Base-by-base conservation (phyloP, 2,888 invertebrate genomes). In the Drosophila nr. perissopoda region DNA sequence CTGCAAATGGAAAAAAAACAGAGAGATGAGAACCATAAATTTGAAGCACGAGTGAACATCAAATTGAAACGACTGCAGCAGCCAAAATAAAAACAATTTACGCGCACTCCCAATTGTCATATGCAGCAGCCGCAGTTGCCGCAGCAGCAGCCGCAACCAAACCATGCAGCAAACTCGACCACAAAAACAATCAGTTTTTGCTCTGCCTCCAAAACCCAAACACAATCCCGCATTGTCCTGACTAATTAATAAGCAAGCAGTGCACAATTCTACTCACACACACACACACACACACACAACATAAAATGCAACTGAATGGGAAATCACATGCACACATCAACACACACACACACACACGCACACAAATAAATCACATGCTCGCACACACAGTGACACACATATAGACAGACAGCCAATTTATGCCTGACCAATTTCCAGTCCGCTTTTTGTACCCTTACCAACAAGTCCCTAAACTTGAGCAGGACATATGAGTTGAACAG, bases 1-100 rank as follows among this genome's bases (percentile, higher is more conserved):
- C 99, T 99, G 96, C 2, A 97, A 97, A 94, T 94, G 94, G 6
- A 18, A 27, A 21, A 10, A 92, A 34, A 10, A 13, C 13, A 21
- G 6, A 10, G 8, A 8, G 2, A 4, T 11, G 21, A 48, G 57
- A 42, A 51, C 33, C 16, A 46, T 61, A 58, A 29, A 63, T 77
- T 71, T 4, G 38, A 60, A 46, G 62, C 25, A 61, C 34, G 53
- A 52, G 33, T 74, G 60, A 76, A 68, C 52, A 40, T 25, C 62
- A 71, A 70, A 71, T 51, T 71, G 49, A 54, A 60, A 31, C 10
- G 36, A 13, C 67, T 33, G 34, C 16, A 25, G 18, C 21, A 29
- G 21, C 5, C 18, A 53, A 71, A 64, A 59, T 49, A 64, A 64
- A 48, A 48, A 27, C 34, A 21, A 29, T n/a, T 29, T 51, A 11